A percentile compares a stretch with the other conserved stretches of the same genome.
phyloP scores from a whole-genome alignment of 2,797 vertebrate genomes.

The Channallabes apus region DNA sequence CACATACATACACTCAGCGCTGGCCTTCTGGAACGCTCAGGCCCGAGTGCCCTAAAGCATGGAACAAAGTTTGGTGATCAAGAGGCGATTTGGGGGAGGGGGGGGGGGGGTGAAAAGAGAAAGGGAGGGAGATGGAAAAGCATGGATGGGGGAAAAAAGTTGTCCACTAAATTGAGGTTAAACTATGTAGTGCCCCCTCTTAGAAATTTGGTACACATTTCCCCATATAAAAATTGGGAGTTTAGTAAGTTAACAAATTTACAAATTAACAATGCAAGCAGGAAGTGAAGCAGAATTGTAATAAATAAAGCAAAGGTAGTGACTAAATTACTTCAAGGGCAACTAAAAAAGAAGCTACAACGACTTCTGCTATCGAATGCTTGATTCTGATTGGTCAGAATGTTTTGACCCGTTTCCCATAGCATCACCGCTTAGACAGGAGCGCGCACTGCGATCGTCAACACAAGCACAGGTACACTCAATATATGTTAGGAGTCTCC shows the following conservation, averaged over 20 bases:
- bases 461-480: neutral
- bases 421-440: neutral
- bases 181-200: neutral
- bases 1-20: constrained; percentile 39
- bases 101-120: constrained; percentile 31
- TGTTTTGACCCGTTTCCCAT: neutral
- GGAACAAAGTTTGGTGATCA: constrained; percentile 76
- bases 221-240: neutral
- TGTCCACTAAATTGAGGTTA: constrained; percentile 68
- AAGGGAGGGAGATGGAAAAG: constrained; percentile 33
- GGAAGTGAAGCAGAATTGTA: neutral
- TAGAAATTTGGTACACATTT: neutral
- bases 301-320: neutral
- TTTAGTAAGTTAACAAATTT: neutral
- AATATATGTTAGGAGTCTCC: neutral
- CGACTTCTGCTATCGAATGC: neutral
- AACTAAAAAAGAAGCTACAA: too few relatives aligned
- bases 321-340: neutral
- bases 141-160: constrained; percentile 40
- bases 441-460: neutral
- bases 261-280: neutral
- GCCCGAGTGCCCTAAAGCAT: constrained; percentile 68
- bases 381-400: constrained; percentile 9
- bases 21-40: constrained; percentile 57
- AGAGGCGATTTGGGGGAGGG: constrained; percentile 59